These are phyloP conservation scores for Tarsius wallacei DNA, from an alignment of 2,797 vertebrate species.

Conservation along the genomic window DNA sequence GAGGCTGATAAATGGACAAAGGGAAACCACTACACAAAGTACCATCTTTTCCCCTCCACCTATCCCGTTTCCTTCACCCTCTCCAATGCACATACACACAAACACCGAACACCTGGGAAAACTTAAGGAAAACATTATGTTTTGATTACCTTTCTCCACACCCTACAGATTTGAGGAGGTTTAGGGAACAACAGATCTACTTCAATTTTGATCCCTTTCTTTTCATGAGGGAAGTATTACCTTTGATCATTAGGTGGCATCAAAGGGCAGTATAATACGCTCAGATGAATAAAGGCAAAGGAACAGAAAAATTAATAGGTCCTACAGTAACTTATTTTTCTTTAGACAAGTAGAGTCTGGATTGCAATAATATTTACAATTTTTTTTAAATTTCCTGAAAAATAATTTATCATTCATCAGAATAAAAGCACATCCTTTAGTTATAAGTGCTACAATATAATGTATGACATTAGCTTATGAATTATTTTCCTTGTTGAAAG, in stretches of 20 bases:
- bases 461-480: background rate
- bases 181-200: background rate
- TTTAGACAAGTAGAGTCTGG: background rate
- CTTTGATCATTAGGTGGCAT: background rate
- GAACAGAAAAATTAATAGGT: background rate
- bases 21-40: background rate
- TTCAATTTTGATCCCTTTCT: background rate
- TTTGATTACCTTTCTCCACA: background rate
- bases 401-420: background rate
- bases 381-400: background rate
- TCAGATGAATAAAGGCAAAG: background rate
- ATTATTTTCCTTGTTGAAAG: constrained; percentile 50
- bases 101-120: accelerated
- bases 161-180: background rate
- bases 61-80: background rate
- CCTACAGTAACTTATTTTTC: background rate
- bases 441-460: background rate
- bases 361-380: background rate
- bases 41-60: too few relatives aligned
- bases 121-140: background rate
- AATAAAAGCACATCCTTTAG: background rate
- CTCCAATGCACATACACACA: background rate
- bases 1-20: background rate
- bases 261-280: background rate
- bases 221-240: background rate